These are phyloP conservation scores for Xiphophorus birchmanni DNA, from an alignment of 2,797 vertebrate species.

Conservation along the genomic window DNA sequence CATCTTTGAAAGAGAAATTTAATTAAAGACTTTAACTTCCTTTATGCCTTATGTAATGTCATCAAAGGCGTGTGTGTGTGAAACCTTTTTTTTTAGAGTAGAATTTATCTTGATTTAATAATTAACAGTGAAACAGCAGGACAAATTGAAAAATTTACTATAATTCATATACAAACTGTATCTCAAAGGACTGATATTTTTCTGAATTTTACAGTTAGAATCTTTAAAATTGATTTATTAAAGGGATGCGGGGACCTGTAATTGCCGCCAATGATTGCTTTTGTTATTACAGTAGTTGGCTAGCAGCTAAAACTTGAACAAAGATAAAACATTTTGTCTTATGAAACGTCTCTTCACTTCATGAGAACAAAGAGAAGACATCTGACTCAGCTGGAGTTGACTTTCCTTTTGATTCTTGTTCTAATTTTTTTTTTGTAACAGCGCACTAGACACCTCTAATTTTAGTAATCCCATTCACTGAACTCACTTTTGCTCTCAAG, in stretches of 20 bases:
- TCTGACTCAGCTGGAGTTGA: constrained; percentile 9
- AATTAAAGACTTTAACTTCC: too few species aligned
- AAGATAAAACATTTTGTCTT: not conserved
- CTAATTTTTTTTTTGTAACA: not conserved
- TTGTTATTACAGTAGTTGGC: not conserved
- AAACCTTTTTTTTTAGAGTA: not conserved
- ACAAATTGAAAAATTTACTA: not conserved
- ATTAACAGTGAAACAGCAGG: not conserved
- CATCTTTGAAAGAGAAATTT: too few species aligned
- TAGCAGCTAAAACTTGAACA: not conserved
- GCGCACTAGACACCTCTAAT: not conserved
- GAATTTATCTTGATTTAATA: not conserved
- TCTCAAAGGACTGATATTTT: not conserved
- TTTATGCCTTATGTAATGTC: not conserved
- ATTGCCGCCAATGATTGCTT: not conserved
- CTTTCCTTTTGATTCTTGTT: not conserved
- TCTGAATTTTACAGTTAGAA: not conserved
- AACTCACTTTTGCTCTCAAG: constrained; percentile 23
- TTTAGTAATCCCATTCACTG: constrained; percentile 6
- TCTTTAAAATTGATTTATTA: not conserved
- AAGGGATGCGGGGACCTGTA: not conserved
- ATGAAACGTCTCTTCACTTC: constrained; percentile 7
- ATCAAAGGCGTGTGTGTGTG: not conserved
- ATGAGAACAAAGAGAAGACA: constrained; percentile 8
- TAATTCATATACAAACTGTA: not conserved